Base-by-base conservation (phyloP, 2,888 invertebrate genomes). In the Spilarctia lutea region DNA sequence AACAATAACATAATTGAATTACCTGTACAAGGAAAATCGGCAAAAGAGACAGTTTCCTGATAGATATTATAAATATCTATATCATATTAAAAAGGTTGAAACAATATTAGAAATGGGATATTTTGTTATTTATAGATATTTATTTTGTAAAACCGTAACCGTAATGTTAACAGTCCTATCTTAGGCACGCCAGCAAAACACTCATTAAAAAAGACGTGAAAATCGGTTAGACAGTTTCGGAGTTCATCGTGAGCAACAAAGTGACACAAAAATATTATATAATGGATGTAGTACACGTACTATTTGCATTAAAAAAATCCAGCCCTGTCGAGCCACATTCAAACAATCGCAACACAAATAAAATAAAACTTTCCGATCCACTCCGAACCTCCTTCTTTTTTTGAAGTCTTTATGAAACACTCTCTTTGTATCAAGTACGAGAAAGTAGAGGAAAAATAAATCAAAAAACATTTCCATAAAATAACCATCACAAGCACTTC, bases 401-500 rank as follows among this genome's bases (percentile, higher is more conserved):
- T 52, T 52, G 52, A n/a, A 56, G 52, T 56, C 24, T 56, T 56
- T 56, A n/a, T 56, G 10, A 56, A n/a, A 56, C 52, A 10, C 10
- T 60, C 27, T 11, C 16, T 16, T 30, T 63, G 63, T 63, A 63
- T 30, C 16, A 27, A 60, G 27, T 27, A 35, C 39, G 6, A n/a
- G 42, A n/a, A 24, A 45, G 35, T 33, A 42, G 65, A 65, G 69
- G 42, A 18, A 78, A 69, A 69, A 13, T 74, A 67, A 70, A 72
- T 48, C 52, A 74, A 39, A 66, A 39, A 70, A 75, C 60, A 73
- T 71, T 72, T 73, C 68, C 48, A 68, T 71, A 74, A 77, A 78
- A 80, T 75, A 79, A 77, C 75, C 68, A 69, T 74, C 72, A 74
- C 68, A 79, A 77, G 73, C 74, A 70, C 70, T 56, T 70, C 4